Percentiles rank a stretch among this genome's conserved stretches.
Evolutionary conservation across 2,113 vertebrate genomes (phyloP).

Genomic region (Eurypyga helias): DNA sequence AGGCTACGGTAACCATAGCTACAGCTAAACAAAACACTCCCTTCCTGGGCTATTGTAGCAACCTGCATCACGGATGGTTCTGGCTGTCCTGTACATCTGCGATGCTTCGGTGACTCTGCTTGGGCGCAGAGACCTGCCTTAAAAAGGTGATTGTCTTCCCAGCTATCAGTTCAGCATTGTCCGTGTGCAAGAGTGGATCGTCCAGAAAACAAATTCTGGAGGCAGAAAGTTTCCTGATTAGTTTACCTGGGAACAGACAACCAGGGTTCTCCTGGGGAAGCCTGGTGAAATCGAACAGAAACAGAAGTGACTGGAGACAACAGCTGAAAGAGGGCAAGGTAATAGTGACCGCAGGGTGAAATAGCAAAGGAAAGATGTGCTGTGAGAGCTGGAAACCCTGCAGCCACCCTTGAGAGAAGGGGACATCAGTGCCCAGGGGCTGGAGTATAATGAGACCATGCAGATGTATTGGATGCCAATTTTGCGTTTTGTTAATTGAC

Average conservation of each 20-base stretch:
- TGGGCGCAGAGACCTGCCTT: background rate
- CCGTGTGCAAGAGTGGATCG: background rate
- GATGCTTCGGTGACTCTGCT: background rate
- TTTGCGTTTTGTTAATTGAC: background rate
- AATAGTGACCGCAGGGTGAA: background rate
- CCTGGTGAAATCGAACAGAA: background rate
- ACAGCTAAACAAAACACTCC: constrained; percentile 51
- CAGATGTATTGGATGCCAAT: background rate
- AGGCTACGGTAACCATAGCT: background rate
- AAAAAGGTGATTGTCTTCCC: background rate
- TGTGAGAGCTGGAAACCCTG: background rate
- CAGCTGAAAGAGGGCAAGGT: background rate
- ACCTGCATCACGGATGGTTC: background rate
- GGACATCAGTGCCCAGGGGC: background rate
- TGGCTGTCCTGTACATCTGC: background rate
- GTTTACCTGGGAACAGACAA: background rate
- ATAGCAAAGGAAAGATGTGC: background rate
- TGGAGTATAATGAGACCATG: background rate
- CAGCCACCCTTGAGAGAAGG: background rate
- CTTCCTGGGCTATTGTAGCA: background rate
- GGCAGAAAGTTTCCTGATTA: background rate
- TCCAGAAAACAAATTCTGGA: background rate
- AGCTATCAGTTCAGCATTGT: background rate
- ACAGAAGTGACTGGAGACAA: background rate
- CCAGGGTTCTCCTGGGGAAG: background rate